phyloP scores from a whole-genome alignment of 2,797 vertebrate species.

The Onychomys arenicola region DNA sequence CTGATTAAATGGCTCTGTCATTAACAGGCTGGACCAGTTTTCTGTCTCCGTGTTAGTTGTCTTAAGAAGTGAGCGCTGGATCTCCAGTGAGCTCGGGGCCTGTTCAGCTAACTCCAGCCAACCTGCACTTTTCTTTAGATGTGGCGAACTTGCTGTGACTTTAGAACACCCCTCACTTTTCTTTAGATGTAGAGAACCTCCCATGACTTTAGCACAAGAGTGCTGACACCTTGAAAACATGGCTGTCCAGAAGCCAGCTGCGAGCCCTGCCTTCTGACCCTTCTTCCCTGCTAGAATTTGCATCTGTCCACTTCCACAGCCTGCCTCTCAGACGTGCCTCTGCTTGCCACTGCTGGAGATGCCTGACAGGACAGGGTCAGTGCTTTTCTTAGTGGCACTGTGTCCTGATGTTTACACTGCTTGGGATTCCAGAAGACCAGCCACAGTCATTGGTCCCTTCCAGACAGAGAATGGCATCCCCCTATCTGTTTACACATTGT shows the following conservation, averaged over 20 bases:
- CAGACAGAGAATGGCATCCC: not conserved
- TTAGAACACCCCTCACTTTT: not conserved
- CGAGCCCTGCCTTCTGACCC: not conserved
- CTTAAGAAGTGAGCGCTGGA: not conserved
- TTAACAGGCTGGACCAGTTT: conserved; percentile 1
- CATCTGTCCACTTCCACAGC: not conserved
- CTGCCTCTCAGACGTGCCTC: not conserved
- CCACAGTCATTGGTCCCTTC: not conserved
- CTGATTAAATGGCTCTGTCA: conserved; percentile 13
- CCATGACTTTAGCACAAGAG: not conserved
- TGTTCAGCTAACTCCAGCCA: not conserved
- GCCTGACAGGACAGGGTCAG: not conserved
- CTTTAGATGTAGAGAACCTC: not conserved
- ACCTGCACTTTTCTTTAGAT: too few relatives aligned
- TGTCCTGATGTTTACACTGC: not conserved
- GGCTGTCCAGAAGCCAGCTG: not conserved
- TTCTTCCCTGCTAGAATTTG: conserved; percentile 35
- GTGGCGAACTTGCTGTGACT: too few relatives aligned
- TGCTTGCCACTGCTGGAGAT: not conserved
- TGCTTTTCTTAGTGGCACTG: not conserved
- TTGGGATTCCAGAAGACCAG: not conserved
- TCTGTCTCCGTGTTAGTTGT: not conserved
- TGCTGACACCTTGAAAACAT: not conserved
- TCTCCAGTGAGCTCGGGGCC: not conserved
- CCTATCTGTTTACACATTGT: not conserved